Evolutionary conservation across 2,113 vertebrate genomes (phyloP), one percentile per base, ranked within the genome.

Genomic region (Sylvia atricapilla): DNA sequence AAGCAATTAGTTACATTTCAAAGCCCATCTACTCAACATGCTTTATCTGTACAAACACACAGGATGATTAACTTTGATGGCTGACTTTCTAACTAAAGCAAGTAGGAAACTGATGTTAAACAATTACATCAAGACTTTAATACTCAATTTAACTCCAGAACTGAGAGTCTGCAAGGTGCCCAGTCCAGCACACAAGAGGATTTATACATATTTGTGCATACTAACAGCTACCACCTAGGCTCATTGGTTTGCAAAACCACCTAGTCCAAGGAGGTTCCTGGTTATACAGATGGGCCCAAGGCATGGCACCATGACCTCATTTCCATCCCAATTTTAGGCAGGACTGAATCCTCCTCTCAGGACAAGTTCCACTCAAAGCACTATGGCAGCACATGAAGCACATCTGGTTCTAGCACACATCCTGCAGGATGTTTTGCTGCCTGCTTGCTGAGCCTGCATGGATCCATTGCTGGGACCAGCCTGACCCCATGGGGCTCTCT

Each of bases 301-400:
- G 33, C 27, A 59, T 0, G 4, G 30, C 88, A 58, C 17, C n/a
- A 19, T 0, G 0, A 55, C 13, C 23, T 14, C 30, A 56, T 11
- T 82, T 76, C 70, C 58, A 53, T 1, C 10, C 56, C 0, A 0
- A 3, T 9, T 33, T 52, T 4, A 52, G 35, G n/a, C 35, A 81
- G 28, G n/a, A 64, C 31, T 30, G 23, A 84, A 75, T 41, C 67
- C 47, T 41, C 43, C 37, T 8, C 39, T 43, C 6, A 1, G 64
- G 31, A 62, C 18, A 58, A 80, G 58, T 15, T 31, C 23, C 77
- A 30, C 18, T 50, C 39, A 35, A 62, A 50, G 43, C 39, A 39
- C 35, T 16, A 5, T 0, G 8, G 8, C n/a, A 79, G 43, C 0
- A 0, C 17, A 11, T 1, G 37, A 64, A 73, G 21, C n/a, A 33